phyloP scores from a whole-genome alignment of 2,113 vertebrate species.

The Rissa tridactyla region DNA sequence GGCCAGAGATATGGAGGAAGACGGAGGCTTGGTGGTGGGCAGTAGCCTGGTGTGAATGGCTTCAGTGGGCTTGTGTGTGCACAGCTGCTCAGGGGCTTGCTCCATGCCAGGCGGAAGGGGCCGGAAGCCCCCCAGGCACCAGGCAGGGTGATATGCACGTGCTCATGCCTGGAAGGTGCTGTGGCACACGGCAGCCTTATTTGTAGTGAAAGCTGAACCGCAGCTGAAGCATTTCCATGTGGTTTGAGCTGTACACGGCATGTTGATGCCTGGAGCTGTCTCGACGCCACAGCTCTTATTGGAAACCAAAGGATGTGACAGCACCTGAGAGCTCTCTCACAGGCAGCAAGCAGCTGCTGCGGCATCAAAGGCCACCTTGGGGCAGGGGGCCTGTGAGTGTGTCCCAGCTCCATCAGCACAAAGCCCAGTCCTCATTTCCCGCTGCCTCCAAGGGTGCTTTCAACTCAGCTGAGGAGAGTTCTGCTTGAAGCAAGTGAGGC shows the following conservation, averaged over 20 bases:
- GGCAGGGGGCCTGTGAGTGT: accelerated
- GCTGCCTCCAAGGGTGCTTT: neutral
- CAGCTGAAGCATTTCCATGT: neutral
- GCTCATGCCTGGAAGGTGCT: neutral
- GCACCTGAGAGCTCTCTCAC: neutral
- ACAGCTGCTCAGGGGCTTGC: neutral
- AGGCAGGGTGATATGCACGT: neutral
- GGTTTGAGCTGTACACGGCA: neutral
- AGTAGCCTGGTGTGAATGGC: neutral
- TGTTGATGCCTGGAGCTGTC: neutral
- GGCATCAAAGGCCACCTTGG: accelerated
- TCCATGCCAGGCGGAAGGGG: neutral
- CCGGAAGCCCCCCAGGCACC: neutral
- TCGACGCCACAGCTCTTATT: accelerated
- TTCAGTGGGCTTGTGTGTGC: neutral
- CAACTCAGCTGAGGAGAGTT: neutral
- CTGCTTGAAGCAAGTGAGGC: neutral
- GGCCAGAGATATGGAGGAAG: neutral
- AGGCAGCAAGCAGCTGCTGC: neutral
- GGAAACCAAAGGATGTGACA: neutral
- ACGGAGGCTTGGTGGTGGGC: neutral
- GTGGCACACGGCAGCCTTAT: neutral
- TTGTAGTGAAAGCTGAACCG: neutral
- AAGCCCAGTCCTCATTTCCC: neutral
- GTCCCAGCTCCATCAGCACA: neutral